Evolutionary conservation across 2,113 vertebrate genomes (phyloP), one percentile per base, ranked within the genome.

Genomic region (Trinectes maculatus): DNA sequence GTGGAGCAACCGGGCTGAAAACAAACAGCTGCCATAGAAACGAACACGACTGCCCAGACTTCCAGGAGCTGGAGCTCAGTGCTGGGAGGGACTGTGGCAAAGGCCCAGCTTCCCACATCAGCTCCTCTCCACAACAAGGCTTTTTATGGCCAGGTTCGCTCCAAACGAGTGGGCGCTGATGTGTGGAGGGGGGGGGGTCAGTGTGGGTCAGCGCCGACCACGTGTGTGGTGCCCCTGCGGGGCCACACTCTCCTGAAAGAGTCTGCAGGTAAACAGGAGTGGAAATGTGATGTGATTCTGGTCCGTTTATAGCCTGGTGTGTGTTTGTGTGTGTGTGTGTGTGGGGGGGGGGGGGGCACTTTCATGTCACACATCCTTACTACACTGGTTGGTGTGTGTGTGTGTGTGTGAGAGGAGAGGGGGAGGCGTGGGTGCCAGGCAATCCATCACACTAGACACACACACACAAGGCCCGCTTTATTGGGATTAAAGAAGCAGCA

Each of bases 11-110:
- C 61, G 5, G 37, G 70, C 68, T 15, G 37, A 67, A 84, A 86
- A 79, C 83, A 91, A 84, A 87, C 84, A 82, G 89, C 82, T 84
- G 77, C 85, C 82, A 88, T 87, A 81, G 87, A 79, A 86, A 89
- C 89, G 87, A 86, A 89, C 42, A 83, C 16, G 29, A 40, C 82
- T 68, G 74, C 80, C 77, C 78, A 77, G 83, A 77, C 77, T 85
- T 80, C 71, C 71, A 71, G 82, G 70, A 81, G 61, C 68, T n/a
- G n/a, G n/a, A 79, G 63, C 40, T 61, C 69, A 83, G 62, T 79
- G 71, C 53, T 63, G 77, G 83, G 85, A 84, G 76, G 68, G 81
- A 69, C 64, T 26, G 69, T 48, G 63, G 76, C 60, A 26, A 8
- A 22, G 51, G 28, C 40, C 73, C 85, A 80, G 71, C 43, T 56